A percentile compares a stretch with the other conserved stretches of the same genome.
Evolutionary conservation across 2,797 vertebrate species (phyloP).

Genomic region (Hephaestus fuliginosus): DNA sequence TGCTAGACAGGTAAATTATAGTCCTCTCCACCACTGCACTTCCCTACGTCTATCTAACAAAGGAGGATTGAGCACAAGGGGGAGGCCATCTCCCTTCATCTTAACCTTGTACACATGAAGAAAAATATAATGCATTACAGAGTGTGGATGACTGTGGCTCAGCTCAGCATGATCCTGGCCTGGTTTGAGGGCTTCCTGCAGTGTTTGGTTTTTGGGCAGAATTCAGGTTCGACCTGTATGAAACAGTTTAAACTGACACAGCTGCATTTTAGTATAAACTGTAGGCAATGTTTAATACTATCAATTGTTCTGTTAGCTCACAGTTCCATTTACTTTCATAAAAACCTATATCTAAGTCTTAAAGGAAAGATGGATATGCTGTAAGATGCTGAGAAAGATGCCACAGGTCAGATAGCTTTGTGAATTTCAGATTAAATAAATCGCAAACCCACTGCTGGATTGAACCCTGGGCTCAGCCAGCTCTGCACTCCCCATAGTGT

Average conservation of each 20-base stretch:
- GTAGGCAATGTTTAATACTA: background rate
- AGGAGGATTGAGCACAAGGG: slow-evolving; percentile 29
- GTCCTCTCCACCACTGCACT: slow-evolving; percentile 17
- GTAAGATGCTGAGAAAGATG: slow-evolving; percentile 12
- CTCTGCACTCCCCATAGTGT: slow-evolving; percentile 19
- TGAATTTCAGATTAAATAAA: slow-evolving; percentile 48
- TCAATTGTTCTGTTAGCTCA: background rate
- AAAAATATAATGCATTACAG: slow-evolving; percentile 40
- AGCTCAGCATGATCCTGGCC: slow-evolving; percentile 18
- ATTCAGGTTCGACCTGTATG: slow-evolving; percentile 5
- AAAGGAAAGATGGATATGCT: slow-evolving; percentile 23
- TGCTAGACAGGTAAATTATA: slow-evolving; percentile 34
- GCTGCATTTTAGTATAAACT: slow-evolving; percentile 3
- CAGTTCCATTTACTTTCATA: background rate
- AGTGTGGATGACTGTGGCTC: slow-evolving; percentile 9
- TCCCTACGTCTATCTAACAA: slow-evolving; percentile 14
- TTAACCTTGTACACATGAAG: slow-evolving; percentile 36
- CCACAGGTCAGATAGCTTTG: slow-evolving; percentile 40
- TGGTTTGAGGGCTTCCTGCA: slow-evolving; percentile 7
- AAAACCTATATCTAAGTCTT: background rate
- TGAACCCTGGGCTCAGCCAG: slow-evolving; percentile 29
- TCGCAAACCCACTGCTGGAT: slow-evolving; percentile 1
- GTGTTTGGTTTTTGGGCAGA: slow-evolving; percentile 16
- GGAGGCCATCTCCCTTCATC: slow-evolving; percentile 32
- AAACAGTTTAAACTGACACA: slow-evolving; percentile 3